Evolutionary conservation across 2,797 vertebrate species (phyloP).

Genomic region (Buceros bicornis): DNA sequence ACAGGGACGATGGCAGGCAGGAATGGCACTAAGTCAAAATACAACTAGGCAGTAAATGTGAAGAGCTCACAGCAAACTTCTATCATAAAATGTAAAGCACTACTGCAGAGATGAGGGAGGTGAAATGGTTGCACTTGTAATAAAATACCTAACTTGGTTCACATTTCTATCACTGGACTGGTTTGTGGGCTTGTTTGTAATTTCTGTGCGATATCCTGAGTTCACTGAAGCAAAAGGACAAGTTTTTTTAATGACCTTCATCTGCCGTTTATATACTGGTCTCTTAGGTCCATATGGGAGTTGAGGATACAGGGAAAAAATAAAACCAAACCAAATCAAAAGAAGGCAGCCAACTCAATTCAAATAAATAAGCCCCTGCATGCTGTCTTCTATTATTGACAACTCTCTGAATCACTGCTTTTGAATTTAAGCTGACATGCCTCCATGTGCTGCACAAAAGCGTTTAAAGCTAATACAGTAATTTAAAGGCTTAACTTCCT

Average conservation of each 20-base stretch:
- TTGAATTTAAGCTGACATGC: background rate
- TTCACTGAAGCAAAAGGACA: background rate
- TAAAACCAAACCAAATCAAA: background rate
- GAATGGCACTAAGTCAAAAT: background rate
- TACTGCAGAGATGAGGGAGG: background rate
- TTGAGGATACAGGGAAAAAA: background rate
- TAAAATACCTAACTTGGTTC: background rate
- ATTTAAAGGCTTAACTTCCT: background rate
- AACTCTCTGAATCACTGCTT: background rate
- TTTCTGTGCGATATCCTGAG: background rate
- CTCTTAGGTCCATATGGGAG: background rate
- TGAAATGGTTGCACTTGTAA: background rate
- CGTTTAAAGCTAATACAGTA: background rate
- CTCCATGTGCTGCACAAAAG: background rate
- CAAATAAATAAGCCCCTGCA: conserved; percentile 2
- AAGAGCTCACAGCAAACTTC: background rate
- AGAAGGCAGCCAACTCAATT: background rate
- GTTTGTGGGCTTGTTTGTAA: background rate
- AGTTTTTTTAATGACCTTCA: conserved; percentile 12
- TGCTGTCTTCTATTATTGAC: conserved; percentile 2
- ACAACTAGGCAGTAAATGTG: background rate
- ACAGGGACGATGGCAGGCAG: background rate
- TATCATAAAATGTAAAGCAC: background rate
- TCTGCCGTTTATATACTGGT: background rate
- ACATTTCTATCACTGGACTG: background rate